These are phyloP conservation scores for Aphyosemion australe DNA, from an alignment of 2,113 vertebrate species.

Conservation along the genomic window DNA sequence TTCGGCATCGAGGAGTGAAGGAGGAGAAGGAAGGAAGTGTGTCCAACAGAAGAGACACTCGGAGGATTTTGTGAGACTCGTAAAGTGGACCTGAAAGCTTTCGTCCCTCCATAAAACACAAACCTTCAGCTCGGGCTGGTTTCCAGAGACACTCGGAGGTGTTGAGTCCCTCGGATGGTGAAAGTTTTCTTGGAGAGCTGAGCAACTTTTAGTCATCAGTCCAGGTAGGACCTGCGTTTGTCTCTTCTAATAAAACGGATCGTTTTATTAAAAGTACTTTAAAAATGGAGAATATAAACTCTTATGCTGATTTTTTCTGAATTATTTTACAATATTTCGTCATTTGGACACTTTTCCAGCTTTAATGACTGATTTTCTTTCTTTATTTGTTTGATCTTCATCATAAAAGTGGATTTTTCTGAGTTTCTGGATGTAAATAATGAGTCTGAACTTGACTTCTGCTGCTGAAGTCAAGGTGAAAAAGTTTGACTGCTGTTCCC, in stretches of 20 bases:
- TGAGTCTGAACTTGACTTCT: no score
- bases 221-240: slow-evolving; percentile 30
- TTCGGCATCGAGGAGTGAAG: slow-evolving; percentile 2
- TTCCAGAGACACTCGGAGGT: no score
- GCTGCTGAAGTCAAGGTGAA: no score
- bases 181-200: neutral
- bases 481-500: no score
- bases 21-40: slow-evolving; percentile 5
- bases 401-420: neutral
- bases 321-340: neutral
- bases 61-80: neutral
- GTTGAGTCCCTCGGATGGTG: neutral
- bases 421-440: neutral
- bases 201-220: neutral
- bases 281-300: neutral
- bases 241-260: no score
- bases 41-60: slow-evolving; percentile 11
- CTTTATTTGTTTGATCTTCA: neutral
- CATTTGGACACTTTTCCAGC: neutral
- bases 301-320: neutral
- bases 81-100: neutral
- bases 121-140: neutral
- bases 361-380: neutral
- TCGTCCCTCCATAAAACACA: slow-evolving; percentile 4
- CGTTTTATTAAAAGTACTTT: no score